Base-by-base conservation (phyloP, 2,888 invertebrate species). In the Sminthurinus aureus region DNA sequence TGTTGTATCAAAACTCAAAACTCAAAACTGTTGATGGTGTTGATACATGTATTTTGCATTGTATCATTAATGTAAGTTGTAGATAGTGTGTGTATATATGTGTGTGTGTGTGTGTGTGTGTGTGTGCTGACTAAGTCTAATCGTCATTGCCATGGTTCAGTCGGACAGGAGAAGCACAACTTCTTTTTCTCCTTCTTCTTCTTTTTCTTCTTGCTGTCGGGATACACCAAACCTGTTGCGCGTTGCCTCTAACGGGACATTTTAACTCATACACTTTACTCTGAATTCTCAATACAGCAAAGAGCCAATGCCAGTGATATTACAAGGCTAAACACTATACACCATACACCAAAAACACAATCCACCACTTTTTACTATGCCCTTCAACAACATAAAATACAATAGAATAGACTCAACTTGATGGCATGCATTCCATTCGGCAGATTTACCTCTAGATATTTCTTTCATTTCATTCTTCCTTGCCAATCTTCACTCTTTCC, bases 161-260 rank as follows among this genome's bases (percentile, higher is more conserved):
- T 71, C 71, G 50, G 73, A 50, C 51, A 80, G 66, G 66, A 79
- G 80, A 81, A 64, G 38, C 73, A 74, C 51, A 81, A 22, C 13
- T 38, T 38, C 38, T 38, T 38, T 6, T 38, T 38, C 6, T 38
- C 6, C 38, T 38, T 38, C 38, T 38, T 38, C 38, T 38, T 38
- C 38, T 38, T 38, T 6, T 38, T 51, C 20, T 50, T 22, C 51
- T 81, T 73, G 81, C 81, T 74, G 74, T 81, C 81, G 81, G 81
- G 81, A 81, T 81, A 71, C 64, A 73, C 73, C 77, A 85, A 85
- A 85, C 85, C 85, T 86, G 86, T 86, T 86, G 86, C 85, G 84
- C 85, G 86, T 86, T 86, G 86, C 81, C 77, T 80, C 84, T 86
- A 86, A 86, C 86, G 86, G 86, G 86, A 86, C 83, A 64, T 78